Conservation (phyloP, 1,140 invertebrate genomes). For the Dryas iulia region DNA sequence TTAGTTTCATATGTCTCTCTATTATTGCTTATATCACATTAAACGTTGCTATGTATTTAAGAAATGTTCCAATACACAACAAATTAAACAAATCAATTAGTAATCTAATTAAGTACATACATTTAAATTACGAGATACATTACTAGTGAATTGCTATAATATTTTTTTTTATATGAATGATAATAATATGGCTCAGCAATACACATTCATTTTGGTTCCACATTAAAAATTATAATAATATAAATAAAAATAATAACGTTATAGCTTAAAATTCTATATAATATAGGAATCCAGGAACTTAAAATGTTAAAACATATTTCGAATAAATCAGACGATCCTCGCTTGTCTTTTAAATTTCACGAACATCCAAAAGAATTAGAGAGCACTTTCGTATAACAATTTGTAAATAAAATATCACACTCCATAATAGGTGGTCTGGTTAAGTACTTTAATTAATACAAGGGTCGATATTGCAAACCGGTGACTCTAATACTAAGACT, state of each 20-base stretch:
- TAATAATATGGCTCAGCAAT: constrained; percentile 67
- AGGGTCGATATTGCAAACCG: constrained; percentile 40
- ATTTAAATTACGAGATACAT: constrained; percentile 53
- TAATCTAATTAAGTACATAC: constrained; percentile 80
- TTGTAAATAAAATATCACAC: constrained; percentile 73
- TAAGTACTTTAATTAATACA: constrained; percentile 63
- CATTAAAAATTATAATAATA: constrained; percentile 18
- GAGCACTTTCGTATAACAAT: constrained; percentile 59
- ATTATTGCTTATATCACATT: constrained; percentile 78
- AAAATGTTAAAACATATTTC: constrained; percentile 33
- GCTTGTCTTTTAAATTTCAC: constrained; percentile 38
- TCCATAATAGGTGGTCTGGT: constrained; percentile 66
- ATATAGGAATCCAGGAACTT: constrained; percentile 46
- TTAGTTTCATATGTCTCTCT: constrained; percentile 58
- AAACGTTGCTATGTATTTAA: constrained; percentile 64
- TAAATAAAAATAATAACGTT: constrained; percentile 24
- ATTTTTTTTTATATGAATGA: constrained; percentile 54
- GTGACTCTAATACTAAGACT: constrained; percentile 27
- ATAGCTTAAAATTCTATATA: constrained; percentile 24
- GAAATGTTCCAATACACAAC: constrained; percentile 67
- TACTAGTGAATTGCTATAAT: constrained; percentile 57
- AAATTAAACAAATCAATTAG: constrained; percentile 68
- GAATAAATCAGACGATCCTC: constrained; percentile 23
- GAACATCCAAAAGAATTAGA: constrained; percentile 53
- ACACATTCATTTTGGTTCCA: constrained; percentile 37